These are phyloP conservation scores for Megaceryle maxima DNA, from an alignment of 2,113 vertebrate species.

Conservation along the genomic window DNA sequence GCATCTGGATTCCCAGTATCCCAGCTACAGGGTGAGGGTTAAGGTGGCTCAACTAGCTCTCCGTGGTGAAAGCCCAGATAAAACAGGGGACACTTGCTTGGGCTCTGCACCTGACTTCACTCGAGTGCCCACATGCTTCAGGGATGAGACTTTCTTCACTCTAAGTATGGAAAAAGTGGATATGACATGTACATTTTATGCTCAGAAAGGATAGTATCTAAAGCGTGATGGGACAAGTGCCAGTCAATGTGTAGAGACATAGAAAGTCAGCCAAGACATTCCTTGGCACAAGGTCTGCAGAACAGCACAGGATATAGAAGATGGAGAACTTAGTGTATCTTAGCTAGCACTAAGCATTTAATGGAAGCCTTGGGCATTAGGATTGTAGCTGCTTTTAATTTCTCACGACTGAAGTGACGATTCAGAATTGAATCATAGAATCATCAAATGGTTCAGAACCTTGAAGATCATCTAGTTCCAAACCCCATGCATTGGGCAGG, in stretches of 20 bases:
- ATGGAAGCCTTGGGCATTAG: background rate
- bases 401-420: background rate
- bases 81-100: background rate
- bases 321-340: background rate
- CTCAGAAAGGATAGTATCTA: background rate
- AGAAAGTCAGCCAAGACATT: background rate
- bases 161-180: background rate
- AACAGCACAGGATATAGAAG: accelerated
- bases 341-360: background rate
- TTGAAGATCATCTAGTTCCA: background rate
- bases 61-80: background rate
- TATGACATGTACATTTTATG: background rate
- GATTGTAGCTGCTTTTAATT: background rate
- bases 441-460: background rate
- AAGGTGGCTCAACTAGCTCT: background rate
- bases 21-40: background rate
- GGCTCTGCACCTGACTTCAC: background rate
- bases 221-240: background rate
- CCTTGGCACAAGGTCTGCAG: background rate
- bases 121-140: background rate
- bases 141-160: background rate
- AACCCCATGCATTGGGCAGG: background rate
- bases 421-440: background rate
- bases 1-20: background rate
- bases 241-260: background rate